Base-by-base conservation (phyloP, 1,140 invertebrate species). In the Papilio dardanus region DNA sequence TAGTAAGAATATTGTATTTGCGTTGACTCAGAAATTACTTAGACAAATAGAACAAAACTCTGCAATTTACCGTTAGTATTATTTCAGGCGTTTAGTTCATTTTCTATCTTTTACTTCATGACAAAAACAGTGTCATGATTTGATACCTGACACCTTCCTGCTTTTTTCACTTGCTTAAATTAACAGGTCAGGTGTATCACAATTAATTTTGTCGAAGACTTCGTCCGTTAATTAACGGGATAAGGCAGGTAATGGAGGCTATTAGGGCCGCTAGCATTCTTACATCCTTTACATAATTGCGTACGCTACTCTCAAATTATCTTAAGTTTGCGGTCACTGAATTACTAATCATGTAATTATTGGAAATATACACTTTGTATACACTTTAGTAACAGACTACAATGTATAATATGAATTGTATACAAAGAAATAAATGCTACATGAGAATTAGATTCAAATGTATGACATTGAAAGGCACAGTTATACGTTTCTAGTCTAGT, bases 221-320 rank as follows among this genome's bases (percentile, higher is more conserved):
- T 58, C 24, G 54, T 58, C 54, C 54, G 54, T 58, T 28, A 58
- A 58, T 58, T 58, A 58, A 58, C 54, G 24, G 54, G 54, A 58
- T 58, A 58, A 24, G 54, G 54, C 19, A 30, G 54, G 54, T 28
- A 58, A 58, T 58, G 24, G 8, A 58, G 54, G 10, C 54, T 58
- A 58, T 58, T 58, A 58, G 24, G 54, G 54, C 8, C 54, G 54
- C 54, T 58, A 58, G 54, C 21, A 12, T 58, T 58, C 54, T 58
- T 28, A 58, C 54, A 58, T 30, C 54, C 21, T 58, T 58, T 46
- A 46, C 40, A 21, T 50, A 50, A 10, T 54, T 54, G 50, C 50
- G 19, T 54, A 24, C 50, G 50, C 19, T 54, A 54, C 50, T 21
- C 19, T 24, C 50, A 24, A 50, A 50, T 50, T 50, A 50, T n/a